These are phyloP conservation scores for Gymnoscopelus braueri DNA, from an alignment of 2,797 vertebrate species.

Conservation along the genomic window DNA sequence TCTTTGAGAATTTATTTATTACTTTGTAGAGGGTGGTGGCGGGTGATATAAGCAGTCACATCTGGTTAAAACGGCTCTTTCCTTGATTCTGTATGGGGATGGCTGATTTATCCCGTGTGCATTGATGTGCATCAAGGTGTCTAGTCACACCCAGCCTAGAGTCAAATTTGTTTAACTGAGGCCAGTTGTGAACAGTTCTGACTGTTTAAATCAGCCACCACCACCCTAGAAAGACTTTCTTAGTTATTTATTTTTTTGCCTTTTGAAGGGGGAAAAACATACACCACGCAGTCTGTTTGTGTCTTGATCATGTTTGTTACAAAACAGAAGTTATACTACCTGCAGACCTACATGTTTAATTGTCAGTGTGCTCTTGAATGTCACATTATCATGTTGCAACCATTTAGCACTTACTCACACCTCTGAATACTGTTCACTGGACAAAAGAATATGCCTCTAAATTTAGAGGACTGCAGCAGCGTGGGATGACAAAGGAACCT, in stretches of 20 bases:
- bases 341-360: constrained; percentile 60
- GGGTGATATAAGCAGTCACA: too few relatives aligned
- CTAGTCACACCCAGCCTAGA: too few relatives aligned
- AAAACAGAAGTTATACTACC: constrained; percentile 43
- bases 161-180: too few relatives aligned
- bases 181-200: too few relatives aligned
- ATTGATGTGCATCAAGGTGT: too few relatives aligned
- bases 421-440: constrained; percentile 50
- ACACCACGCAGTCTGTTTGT: constrained; percentile 57
- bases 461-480: constrained; percentile 37
- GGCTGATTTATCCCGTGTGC: too few relatives aligned
- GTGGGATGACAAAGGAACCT: constrained; percentile 45
- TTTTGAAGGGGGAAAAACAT: constrained; percentile 60
- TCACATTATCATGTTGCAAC: constrained; percentile 61
- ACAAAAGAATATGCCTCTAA: constrained; percentile 8
- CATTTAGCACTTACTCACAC: constrained; percentile 64
- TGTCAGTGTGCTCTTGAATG: constrained; percentile 73
- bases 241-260: constrained; percentile 68
- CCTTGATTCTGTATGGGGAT: too few relatives aligned
- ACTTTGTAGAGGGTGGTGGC: background rate
- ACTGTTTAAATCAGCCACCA: too few relatives aligned
- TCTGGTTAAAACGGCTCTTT: too few relatives aligned
- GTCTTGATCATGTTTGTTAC: constrained; percentile 66
- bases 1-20: constrained; percentile 9
- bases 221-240: too few relatives aligned